Evolutionary conservation across 1,140 invertebrate genomes (phyloP).

Genomic region (Propsilocerus akamusi): DNA sequence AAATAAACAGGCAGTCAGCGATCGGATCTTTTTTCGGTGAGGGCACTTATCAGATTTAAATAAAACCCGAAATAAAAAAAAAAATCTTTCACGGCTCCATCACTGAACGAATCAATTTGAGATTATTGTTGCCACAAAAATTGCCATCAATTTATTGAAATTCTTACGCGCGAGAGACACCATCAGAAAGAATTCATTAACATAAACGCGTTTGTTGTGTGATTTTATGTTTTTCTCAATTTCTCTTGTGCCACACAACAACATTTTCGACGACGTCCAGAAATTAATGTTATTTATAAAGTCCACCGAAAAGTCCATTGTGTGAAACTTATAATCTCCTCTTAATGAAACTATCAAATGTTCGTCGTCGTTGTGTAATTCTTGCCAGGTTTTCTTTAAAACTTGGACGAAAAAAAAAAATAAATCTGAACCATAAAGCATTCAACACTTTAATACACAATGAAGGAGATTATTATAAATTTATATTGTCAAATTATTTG

Average conservation of each 20-base stretch:
- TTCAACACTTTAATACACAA: not conserved
- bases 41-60: too few relatives aligned
- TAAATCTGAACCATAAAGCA: slow-evolving; percentile 1
- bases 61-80: too few relatives aligned
- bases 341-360: slow-evolving; percentile 2
- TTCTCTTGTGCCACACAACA: not conserved
- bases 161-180: not conserved
- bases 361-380: not conserved
- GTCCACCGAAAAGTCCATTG: not conserved
- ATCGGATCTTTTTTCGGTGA: too few relatives aligned
- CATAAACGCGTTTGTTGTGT: not conserved
- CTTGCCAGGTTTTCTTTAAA: not conserved
- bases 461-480: slow-evolving; percentile 3
- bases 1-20: too few relatives aligned
- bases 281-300: not conserved
- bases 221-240: not conserved
- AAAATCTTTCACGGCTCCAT: too few relatives aligned
- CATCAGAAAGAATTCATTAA: not conserved
- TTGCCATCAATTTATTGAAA: not conserved
- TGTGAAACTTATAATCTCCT: not conserved
- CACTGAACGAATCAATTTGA: too few relatives aligned
- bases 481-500: slow-evolving; percentile 3
- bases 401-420: not conserved
- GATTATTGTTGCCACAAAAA: too few relatives aligned
- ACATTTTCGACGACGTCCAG: too few relatives aligned